Evolutionary conservation across 2,888 invertebrate species (phyloP), one percentile per base, ranked within the genome.

Genomic region (Dolomedes plantarius): DNA sequence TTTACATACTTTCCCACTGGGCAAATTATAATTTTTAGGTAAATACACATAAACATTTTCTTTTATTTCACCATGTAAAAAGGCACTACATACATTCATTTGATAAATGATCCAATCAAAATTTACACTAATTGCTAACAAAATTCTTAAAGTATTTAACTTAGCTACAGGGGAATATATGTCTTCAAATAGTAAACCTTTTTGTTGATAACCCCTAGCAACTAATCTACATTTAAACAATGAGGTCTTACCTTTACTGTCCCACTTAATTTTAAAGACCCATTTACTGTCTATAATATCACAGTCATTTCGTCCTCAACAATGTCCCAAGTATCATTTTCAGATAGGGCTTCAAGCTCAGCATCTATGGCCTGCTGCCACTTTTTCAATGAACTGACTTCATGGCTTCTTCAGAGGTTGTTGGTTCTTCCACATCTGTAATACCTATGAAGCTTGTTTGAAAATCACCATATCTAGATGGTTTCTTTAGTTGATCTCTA

Each of bases 41-140:
- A 50, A 50, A 50, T 50, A 50, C 36, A 36, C 36, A 9, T 7
- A 23, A 23, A 62, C 19, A 62, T 62, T 62, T 23, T 62, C 62
- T 62, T 62, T 62, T 23, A 62, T 23, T 62, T 62, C 13, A 23
- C 19, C 62, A 23, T 62, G 62, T 13, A 62, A 62, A 62, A 62
- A 62, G 28, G 62, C 27, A 62, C 62, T 62, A 23, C 62, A 62
- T 62, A 62, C 62, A 62, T 62, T n/a, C n/a, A n/a, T 50, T 50
- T 9, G 50, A 7, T 50, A 50, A 9, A 50, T n/a, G 50, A 6
- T 5, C n/a, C n/a, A 50, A 50, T 50, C 50, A 50, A 50, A 50
- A 16, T 50, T n/a, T 36, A 36, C 36, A 36, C 36, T 11, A 36
- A 36, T 11, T 36, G 11, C 36, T n/a, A n/a, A n/a, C n/a, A n/a